Conservation (phyloP, 2,888 invertebrate genomes). For the Hydriomena furcata region DNA sequence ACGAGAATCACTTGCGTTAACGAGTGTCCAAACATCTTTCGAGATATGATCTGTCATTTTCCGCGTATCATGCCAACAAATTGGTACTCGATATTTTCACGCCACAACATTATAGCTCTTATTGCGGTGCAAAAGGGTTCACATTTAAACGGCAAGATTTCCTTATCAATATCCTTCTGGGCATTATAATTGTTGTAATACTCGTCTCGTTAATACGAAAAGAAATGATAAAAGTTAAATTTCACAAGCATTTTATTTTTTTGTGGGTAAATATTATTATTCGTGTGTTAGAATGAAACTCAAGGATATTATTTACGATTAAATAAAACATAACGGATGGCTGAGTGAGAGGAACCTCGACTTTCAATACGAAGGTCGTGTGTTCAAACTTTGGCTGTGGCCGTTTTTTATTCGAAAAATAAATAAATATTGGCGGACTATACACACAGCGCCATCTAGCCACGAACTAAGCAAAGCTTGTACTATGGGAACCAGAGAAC, state of each 20-base stretch:
- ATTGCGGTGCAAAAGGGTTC: background rate
- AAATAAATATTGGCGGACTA: too few species aligned
- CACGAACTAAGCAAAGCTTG: too few species aligned
- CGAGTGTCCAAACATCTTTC: constrained; percentile 40
- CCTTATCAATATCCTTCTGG: background rate
- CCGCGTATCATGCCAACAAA: constrained; percentile 55
- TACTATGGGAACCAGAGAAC: too few species aligned
- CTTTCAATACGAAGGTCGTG: too few species aligned
- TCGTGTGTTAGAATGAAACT: background rate
- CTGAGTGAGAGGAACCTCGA: too few species aligned
- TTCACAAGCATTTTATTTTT: background rate
- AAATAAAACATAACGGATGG: too few species aligned
- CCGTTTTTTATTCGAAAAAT: too few species aligned
- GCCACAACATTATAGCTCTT: constrained; percentile 3
- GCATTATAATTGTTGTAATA: too few species aligned
- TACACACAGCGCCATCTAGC: too few species aligned
- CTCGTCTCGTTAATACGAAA: too few species aligned
- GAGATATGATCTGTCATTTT: constrained; percentile 38
- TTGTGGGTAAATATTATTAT: background rate
- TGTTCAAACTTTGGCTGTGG: too few species aligned
- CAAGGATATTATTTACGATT: too few species aligned
- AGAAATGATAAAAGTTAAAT: background rate
- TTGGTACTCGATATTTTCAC: constrained; percentile 41
- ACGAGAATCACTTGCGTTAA: constrained; percentile 39
- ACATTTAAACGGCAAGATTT: background rate